Percentiles rank a stretch among this genome's conserved stretches.
Conservation (phyloP, 2,113 vertebrate genomes). For the Chlamydotis undulata region DNA sequence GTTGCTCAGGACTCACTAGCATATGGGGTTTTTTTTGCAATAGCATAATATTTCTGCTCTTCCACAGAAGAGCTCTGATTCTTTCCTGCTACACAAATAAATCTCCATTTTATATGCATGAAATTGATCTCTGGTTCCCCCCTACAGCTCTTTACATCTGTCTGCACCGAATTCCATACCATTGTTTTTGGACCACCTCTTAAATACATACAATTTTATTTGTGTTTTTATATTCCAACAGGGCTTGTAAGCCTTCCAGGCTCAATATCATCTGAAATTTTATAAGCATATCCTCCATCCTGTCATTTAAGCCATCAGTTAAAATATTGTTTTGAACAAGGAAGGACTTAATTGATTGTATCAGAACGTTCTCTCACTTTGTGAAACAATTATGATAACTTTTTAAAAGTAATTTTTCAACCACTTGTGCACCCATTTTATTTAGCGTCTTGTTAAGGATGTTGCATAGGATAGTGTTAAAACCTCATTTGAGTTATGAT, state of each 20-base stretch:
- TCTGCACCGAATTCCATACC: not conserved
- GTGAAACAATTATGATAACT: not conserved
- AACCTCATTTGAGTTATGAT: not conserved
- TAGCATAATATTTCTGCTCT: not conserved
- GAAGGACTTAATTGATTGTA: not conserved
- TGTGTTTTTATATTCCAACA: not conserved
- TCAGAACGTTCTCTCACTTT: not conserved
- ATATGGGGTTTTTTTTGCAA: not conserved
- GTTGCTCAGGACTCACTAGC: not conserved
- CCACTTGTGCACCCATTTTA: not conserved
- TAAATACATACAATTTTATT: not conserved
- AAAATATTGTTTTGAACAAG: not conserved
- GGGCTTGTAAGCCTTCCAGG: not conserved
- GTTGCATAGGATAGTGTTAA: not conserved
- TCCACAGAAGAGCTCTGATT: not conserved
- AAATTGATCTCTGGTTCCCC: not conserved
- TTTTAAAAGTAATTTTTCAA: not conserved
- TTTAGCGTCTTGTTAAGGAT: not conserved
- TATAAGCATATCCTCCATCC: not conserved
- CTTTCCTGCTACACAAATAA: not conserved
- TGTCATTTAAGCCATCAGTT: not conserved
- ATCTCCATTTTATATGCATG: not conserved
- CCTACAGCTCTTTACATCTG: not conserved
- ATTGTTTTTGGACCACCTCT: not conserved
- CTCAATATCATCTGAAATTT: not conserved